Evolutionary conservation across 2,113 vertebrate species (phyloP), one percentile per base, ranked within the genome.

Genomic region (Actenoides lindsayi): DNA sequence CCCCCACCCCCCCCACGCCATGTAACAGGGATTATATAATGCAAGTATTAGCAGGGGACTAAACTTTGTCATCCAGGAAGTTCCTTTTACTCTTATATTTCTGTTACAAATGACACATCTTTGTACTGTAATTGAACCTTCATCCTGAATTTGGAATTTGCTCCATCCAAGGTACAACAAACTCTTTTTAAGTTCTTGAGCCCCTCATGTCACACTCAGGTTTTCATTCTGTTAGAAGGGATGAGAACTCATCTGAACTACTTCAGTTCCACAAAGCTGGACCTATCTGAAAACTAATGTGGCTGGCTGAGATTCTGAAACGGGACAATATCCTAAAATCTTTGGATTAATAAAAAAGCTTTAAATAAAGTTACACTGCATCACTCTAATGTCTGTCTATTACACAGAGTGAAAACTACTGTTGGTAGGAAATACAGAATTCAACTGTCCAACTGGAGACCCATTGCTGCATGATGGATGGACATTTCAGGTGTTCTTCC

Each of bases 391-490:
- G 8, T n/a, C 25, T 77, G 48, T 60, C 57, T 77, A 8, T 11
- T 51, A 69, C 1, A 2, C 9, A 73, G 25, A 24, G 11, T 27
- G 30, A 74, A 77, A 93, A 46, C 11, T 31, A 11, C 64, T 19
- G 6, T 56, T 74, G n/a, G 31, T 46, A 59, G 28, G 42, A 90
- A 76, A 83, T 46, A 15, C 15, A 74, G 50, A 28, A 17, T 39
- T 51, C 53, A 31, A 24, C 31, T n/a, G 37, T 16, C 33, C 23
- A 50, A 35, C 25, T 24, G 30, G 54, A 93, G 4, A 30, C 56
- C 39, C 50, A 39, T 64, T 2, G 0, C 71, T 68, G 39, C 0
- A 1, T 14, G 42, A 35, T 0, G 6, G n/a, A 35, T 14, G 25
- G 41, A 50, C 9, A 19, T 20, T 69, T 56, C 46, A 70, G 21